A percentile compares a stretch with the other conserved stretches of the same genome.
Conservation (phyloP, 2,797 vertebrate genomes). For the Xenopus petersii region DNA sequence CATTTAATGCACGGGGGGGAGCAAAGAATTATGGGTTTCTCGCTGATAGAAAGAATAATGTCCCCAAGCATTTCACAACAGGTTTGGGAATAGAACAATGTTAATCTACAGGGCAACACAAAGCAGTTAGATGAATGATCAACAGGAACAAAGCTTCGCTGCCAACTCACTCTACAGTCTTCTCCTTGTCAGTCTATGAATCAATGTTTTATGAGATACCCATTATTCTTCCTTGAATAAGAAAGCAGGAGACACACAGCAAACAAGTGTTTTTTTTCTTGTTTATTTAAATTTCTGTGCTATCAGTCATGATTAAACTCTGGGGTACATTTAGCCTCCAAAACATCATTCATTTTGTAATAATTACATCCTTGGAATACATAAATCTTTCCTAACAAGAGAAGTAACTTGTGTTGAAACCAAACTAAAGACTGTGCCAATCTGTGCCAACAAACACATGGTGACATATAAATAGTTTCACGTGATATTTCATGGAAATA, state of each 20-base stretch:
- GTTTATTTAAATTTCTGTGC: neutral
- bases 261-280: conserved; percentile 1
- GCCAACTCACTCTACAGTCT: conserved; percentile 10
- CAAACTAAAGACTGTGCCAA: too few relatives aligned
- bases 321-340: neutral
- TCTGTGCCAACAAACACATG: too few relatives aligned
- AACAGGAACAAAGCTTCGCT: conserved; percentile 5
- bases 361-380: too few relatives aligned
- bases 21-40: conserved; percentile 31
- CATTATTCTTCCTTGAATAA: conserved; percentile 18
- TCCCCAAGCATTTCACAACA: conserved; percentile 32
- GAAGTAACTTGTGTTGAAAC: too few relatives aligned
- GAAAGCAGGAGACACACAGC: conserved; percentile 16
- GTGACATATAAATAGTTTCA: too few relatives aligned
- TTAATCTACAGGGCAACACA: conserved; percentile 35
- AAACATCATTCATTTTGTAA: too few relatives aligned
- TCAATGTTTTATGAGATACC: conserved; percentile 23
- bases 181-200: conserved; percentile 33
- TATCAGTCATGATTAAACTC: neutral
- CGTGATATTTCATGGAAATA: too few relatives aligned
- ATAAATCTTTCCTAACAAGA: too few relatives aligned
- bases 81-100: conserved; percentile 43
- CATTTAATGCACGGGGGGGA: conserved; percentile 22
- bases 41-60: conserved; percentile 38
- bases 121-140: conserved; percentile 38